These are phyloP conservation scores for Aspiorhynchus laticeps DNA, from an alignment of 2,113 vertebrate genomes.

Conservation along the genomic window DNA sequence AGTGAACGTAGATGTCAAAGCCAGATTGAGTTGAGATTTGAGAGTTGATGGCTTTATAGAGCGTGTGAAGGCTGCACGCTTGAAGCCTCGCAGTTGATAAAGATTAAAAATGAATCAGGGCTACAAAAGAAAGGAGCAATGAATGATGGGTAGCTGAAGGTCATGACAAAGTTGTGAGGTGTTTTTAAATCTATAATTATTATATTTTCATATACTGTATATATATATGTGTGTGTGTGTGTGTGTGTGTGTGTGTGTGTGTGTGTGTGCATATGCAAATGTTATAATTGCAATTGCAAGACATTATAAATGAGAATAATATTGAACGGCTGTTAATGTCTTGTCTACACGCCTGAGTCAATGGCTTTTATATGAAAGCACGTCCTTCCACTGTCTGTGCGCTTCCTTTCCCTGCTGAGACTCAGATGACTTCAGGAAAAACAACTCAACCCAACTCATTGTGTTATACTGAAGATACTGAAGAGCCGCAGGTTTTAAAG, in stretches of 20 bases:
- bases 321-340: neutral
- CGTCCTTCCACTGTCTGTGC: neutral
- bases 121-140: constrained; percentile 56
- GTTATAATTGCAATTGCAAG: too few relatives aligned
- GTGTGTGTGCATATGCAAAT: too few relatives aligned
- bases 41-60: constrained; percentile 63
- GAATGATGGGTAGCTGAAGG: constrained; percentile 67
- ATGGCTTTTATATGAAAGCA: constrained; percentile 32
- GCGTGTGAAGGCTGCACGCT: constrained; percentile 61
- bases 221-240: too few relatives aligned
- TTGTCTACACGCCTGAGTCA: constrained; percentile 28
- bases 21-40: constrained; percentile 58
- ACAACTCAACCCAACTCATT: neutral
- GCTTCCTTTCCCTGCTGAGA: constrained; percentile 39
- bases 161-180: constrained; percentile 64
- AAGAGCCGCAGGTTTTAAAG: constrained; percentile 37
- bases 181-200: constrained; percentile 25
- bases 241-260: too few relatives aligned
- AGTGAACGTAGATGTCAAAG: constrained; percentile 57
- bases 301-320: neutral
- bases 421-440: constrained; percentile 35
- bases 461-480: constrained; percentile 23
- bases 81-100: constrained; percentile 64
- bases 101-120: constrained; percentile 60
- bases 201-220: too few relatives aligned